A percentile compares a stretch with the other conserved stretches of the same genome.
phyloP scores from a whole-genome alignment of 2,888 invertebrate species.

The Alloscopus bannaensis region DNA sequence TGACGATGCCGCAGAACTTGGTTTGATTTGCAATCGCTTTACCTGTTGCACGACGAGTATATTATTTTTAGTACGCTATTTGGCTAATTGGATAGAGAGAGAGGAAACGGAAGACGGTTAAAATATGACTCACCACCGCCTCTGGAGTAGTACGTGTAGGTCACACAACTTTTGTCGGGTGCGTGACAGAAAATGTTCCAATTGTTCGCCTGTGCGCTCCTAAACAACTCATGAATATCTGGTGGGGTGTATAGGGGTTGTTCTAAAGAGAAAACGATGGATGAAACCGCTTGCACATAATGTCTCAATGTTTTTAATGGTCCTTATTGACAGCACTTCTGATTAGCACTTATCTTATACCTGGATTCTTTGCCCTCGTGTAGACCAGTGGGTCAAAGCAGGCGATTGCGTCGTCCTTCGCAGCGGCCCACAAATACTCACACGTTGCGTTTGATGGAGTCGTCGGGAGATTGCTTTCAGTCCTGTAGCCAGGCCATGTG shows the following conservation, averaged over 20 bases:
- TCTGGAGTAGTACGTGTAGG: conserved; percentile 35
- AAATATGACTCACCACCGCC: conserved; percentile 10
- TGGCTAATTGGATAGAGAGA: neutral
- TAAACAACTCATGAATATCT: conserved; percentile 17
- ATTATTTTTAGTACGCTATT: neutral
- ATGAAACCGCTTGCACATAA: neutral
- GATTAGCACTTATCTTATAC: neutral
- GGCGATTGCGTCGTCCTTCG: conserved; percentile 28
- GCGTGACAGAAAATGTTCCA: conserved; percentile 45
- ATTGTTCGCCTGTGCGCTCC: conserved; percentile 19
- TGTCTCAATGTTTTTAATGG: neutral
- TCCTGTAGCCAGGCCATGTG: conserved; percentile 40
- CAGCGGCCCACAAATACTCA: conserved; percentile 26
- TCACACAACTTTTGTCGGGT: conserved; percentile 42
- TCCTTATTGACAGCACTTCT: neutral
- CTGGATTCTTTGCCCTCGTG: conserved; percentile 8
- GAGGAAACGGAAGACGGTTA: neutral
- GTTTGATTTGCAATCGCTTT: conserved; percentile 44
- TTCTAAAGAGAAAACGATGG: neutral
- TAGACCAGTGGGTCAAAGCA: conserved; percentile 59
- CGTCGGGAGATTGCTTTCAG: conserved; percentile 1
- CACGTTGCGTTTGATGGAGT: conserved; percentile 56
- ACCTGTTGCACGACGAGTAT: conserved; percentile 18
- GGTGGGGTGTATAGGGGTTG: conserved; percentile 20
- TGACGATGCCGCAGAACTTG: conserved; percentile 55